These are phyloP conservation scores for Lates calcarifer DNA, from an alignment of 2,113 vertebrate genomes.

Conservation along the genomic window DNA sequence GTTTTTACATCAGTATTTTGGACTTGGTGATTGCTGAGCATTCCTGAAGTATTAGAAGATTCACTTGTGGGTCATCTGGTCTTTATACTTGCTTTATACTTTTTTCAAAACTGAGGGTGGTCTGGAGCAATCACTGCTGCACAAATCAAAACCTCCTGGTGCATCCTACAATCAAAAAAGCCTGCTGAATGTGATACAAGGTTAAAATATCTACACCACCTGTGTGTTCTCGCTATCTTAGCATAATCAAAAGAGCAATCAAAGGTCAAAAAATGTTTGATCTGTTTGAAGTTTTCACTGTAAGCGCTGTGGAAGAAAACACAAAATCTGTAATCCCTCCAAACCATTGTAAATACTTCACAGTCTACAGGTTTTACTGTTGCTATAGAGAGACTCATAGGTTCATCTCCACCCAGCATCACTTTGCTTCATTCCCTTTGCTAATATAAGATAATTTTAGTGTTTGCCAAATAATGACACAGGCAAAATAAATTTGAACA, in stretches of 20 bases:
- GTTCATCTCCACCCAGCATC: conserved; percentile 11
- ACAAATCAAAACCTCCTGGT: conserved; percentile 74
- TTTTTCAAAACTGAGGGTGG: conserved; percentile 66
- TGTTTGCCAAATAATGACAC: conserved; percentile 70
- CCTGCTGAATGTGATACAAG: conserved; percentile 46
- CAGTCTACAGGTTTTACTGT: conserved; percentile 33
- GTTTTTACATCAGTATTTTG: conserved; percentile 64
- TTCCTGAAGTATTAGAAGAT: conserved; percentile 82
- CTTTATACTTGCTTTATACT: conserved; percentile 58
- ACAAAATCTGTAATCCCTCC: background rate
- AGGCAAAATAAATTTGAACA: conserved; percentile 50
- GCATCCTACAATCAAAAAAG: conserved; percentile 44
- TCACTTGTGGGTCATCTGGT: conserved; percentile 78
- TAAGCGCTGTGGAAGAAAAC: conserved; percentile 2
- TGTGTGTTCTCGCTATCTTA: conserved; percentile 20
- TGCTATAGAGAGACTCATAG: conserved; percentile 16
- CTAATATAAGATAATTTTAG: conserved; percentile 41
- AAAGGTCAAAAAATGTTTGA: conserved; percentile 9
- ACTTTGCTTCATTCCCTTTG: background rate
- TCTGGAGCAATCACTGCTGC: conserved; percentile 68
- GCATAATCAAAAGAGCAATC: conserved; percentile 10
- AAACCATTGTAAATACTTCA: conserved; percentile 28
- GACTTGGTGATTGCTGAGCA: conserved; percentile 71
- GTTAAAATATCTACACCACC: conserved; percentile 25
- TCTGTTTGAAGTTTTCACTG: conserved; percentile 37